Conservation (phyloP, 2,797 vertebrate species). For the Falco novaeseelandiae region DNA sequence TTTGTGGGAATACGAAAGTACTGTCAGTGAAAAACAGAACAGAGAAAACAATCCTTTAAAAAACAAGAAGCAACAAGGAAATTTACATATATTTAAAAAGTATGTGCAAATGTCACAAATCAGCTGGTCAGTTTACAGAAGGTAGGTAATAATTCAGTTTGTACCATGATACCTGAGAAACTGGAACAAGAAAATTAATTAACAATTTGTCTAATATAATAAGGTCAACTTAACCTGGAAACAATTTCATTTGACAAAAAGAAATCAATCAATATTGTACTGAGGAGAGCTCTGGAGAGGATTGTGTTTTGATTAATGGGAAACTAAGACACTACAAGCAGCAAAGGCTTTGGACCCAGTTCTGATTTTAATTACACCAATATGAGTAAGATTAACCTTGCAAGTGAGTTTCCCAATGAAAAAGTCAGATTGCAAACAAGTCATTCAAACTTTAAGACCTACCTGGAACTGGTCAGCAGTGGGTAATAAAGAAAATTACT, state of each 20-base stretch:
- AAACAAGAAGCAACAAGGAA: not conserved
- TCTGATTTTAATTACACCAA: not conserved
- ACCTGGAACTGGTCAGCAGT: not conserved
- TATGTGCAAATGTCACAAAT: not conserved
- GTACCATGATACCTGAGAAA: not conserved
- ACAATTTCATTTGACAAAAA: not conserved
- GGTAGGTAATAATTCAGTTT: not conserved
- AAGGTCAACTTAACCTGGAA: not conserved
- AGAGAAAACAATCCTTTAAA: not conserved
- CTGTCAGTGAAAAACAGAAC: not conserved
- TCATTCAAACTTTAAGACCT: not conserved
- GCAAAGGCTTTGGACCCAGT: not conserved
- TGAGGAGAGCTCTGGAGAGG: not conserved
- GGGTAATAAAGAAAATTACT: not conserved
- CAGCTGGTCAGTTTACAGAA: not conserved
- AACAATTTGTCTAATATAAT: not conserved
- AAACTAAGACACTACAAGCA: not conserved
- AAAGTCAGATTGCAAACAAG: not conserved
- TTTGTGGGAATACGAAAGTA: not conserved
- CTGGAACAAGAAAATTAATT: not conserved
- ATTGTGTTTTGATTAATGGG: not conserved
- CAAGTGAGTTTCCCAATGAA: not conserved
- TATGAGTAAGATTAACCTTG: not conserved
- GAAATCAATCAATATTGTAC: not conserved
- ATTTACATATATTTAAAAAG: not conserved